Conservation (phyloP, 1,140 invertebrate species). For the Hypothenemus hampei region DNA sequence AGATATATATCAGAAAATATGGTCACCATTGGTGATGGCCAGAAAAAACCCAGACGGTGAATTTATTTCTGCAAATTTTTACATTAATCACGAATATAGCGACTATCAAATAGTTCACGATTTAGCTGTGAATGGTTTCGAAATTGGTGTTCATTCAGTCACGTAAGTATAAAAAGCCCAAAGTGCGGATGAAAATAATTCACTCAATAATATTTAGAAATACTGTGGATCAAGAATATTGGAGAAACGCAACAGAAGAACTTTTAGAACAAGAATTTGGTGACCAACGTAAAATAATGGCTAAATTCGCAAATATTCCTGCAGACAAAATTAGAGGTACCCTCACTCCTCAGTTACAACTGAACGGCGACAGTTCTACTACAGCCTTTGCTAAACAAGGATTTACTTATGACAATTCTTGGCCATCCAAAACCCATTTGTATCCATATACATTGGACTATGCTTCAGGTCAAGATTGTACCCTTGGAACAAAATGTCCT, state of each 20-base stretch:
- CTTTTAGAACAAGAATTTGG: constrained; percentile 33
- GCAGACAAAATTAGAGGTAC: constrained; percentile 29
- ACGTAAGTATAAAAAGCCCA: constrained; percentile 51
- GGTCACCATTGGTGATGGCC: constrained; percentile 55
- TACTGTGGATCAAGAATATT: constrained; percentile 43
- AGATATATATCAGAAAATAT: constrained; percentile 56
- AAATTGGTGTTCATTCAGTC: constrained; percentile 64
- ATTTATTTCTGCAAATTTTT: constrained; percentile 59
- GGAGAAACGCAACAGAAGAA: constrained; percentile 26
- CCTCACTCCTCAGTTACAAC: constrained; percentile 35
- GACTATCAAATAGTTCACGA: constrained; percentile 61
- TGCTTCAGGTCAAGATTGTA: constrained; percentile 56
- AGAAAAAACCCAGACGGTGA: constrained; percentile 60
- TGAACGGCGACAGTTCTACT: constrained; percentile 48
- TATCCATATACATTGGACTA: constrained; percentile 67
- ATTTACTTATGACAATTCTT: constrained; percentile 60
- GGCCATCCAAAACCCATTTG: constrained; percentile 53
- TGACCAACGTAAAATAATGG: constrained; percentile 34
- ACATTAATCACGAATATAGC: constrained; percentile 64
- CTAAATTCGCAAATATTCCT: constrained; percentile 37
- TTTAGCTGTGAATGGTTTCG: constrained; percentile 59
- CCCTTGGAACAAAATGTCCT: constrained; percentile 56
- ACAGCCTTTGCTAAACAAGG: constrained; percentile 49
- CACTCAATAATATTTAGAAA: neutral
- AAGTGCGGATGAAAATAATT: constrained; percentile 13